phyloP scores from a whole-genome alignment of 2,888 invertebrate species.

The Agelastica alni region DNA sequence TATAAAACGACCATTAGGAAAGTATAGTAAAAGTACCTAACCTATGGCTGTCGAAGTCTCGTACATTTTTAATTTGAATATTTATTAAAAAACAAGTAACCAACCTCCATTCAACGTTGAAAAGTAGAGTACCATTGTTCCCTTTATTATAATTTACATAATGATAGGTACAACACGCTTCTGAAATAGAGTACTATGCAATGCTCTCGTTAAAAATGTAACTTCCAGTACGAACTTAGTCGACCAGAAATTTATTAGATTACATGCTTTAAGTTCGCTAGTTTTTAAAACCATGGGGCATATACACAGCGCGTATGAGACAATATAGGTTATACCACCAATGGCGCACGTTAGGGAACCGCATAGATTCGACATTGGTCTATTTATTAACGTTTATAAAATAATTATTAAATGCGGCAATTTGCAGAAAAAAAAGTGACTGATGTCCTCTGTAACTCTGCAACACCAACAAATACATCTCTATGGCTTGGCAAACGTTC shows the following conservation, averaged over 20 bases:
- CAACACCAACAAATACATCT: too few species aligned
- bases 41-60: slow-evolving; percentile 3
- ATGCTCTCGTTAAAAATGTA: slow-evolving; percentile 13
- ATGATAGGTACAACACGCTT: slow-evolving; percentile 24
- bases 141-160: slow-evolving; percentile 23
- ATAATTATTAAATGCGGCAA: too few species aligned
- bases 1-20: background rate
- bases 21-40: background rate
- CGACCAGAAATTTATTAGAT: slow-evolving; percentile 19
- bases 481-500: too few species aligned
- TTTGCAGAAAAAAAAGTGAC: too few species aligned
- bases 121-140: slow-evolving; percentile 10
- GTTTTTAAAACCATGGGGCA: slow-evolving; percentile 3
- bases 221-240: slow-evolving; percentile 16
- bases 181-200: slow-evolving; percentile 23
- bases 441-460: too few species aligned
- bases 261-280: slow-evolving; percentile 10
- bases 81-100: slow-evolving; percentile 5
- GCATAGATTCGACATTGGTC: too few species aligned
- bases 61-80: slow-evolving; percentile 12
- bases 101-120: slow-evolving; percentile 13
- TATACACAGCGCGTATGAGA: background rate
- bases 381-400: too few species aligned
- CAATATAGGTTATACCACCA: background rate
- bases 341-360: too few species aligned